Conservation (phyloP, 2,888 invertebrate genomes). For the Pollenia labialis region DNA sequence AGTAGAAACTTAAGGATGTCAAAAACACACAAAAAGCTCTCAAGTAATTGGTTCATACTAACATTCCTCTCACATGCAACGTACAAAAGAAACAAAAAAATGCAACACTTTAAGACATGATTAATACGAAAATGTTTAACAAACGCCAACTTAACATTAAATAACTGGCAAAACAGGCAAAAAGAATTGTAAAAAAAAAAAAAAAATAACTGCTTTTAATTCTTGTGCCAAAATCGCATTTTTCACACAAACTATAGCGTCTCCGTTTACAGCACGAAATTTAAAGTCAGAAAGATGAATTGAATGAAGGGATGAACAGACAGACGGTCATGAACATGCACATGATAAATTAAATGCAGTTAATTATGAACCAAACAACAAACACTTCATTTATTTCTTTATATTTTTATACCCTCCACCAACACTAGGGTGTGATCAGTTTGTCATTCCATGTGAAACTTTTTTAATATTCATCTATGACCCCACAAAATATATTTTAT, state of each 20-base stretch:
- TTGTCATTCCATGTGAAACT: too few relatives aligned
- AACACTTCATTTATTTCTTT: constrained; percentile 49
- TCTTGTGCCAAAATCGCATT: constrained; percentile 21
- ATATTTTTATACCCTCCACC: neutral
- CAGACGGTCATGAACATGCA: constrained; percentile 51
- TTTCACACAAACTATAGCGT: neutral
- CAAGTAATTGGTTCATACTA: neutral
- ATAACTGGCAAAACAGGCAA: neutral
- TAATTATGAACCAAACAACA: constrained; percentile 62
- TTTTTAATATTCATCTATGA: too few relatives aligned
- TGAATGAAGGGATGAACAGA: neutral
- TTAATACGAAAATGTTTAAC: constrained; percentile 42
- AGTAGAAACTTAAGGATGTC: constrained; percentile 55
- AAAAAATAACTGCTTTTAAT: neutral
- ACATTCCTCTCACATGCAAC: constrained; percentile 16
- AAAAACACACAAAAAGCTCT: constrained; percentile 31
- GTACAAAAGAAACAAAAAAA: constrained; percentile 24
- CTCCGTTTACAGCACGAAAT: neutral
- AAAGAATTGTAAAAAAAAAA: neutral
- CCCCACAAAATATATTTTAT: too few relatives aligned
- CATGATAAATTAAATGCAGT: constrained; percentile 66
- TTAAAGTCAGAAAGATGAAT: constrained; percentile 36
- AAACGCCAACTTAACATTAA: constrained; percentile 43
- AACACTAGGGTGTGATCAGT: too few relatives aligned
- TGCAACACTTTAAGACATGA: constrained; percentile 47